Conservation (phyloP, 2,797 vertebrate species). For the Tapera naevia region DNA sequence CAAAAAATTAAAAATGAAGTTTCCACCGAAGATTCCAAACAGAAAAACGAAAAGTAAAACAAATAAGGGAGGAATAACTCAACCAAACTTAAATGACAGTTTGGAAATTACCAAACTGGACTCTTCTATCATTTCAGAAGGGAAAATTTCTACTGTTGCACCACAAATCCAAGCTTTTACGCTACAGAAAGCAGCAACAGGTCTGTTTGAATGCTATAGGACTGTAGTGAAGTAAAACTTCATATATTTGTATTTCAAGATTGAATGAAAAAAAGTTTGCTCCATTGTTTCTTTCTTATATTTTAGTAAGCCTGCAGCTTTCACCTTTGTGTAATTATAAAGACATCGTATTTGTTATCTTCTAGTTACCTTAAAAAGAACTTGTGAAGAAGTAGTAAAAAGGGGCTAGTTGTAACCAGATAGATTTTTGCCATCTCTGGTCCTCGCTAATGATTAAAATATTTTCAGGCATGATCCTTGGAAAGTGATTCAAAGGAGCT, state of each 20-base stretch:
- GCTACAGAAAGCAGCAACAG: conserved; percentile 92
- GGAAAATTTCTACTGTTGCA: conserved; percentile 83
- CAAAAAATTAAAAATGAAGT: conserved; percentile 99
- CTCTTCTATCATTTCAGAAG: conserved; percentile 85
- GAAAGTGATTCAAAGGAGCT: neutral
- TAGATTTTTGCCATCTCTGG: neutral
- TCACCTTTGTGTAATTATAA: neutral
- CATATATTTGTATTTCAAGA: neutral
- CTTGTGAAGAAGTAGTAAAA: neutral
- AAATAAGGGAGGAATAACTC: conserved; percentile 89
- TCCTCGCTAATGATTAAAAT: neutral
- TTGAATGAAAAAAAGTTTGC: neutral
- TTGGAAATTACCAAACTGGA: conserved; percentile 95
- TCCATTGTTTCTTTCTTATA: neutral
- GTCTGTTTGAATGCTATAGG: conserved; percentile 73
- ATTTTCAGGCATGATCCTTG: neutral
- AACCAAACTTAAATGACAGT: conserved; percentile 93
- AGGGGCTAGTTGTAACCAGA: neutral
- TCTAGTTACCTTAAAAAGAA: neutral
- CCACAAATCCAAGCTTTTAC: conserved; percentile 91
- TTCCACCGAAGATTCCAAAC: conserved; percentile 97
- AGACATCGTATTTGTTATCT: neutral
- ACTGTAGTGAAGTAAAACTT: neutral
- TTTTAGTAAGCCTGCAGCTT: neutral
- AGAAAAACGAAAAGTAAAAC: conserved; percentile 98